Percentiles rank a stretch among this genome's conserved stretches.
Evolutionary conservation across 2,797 vertebrate genomes (phyloP).

Genomic region (Gobionotothen gibberifrons): DNA sequence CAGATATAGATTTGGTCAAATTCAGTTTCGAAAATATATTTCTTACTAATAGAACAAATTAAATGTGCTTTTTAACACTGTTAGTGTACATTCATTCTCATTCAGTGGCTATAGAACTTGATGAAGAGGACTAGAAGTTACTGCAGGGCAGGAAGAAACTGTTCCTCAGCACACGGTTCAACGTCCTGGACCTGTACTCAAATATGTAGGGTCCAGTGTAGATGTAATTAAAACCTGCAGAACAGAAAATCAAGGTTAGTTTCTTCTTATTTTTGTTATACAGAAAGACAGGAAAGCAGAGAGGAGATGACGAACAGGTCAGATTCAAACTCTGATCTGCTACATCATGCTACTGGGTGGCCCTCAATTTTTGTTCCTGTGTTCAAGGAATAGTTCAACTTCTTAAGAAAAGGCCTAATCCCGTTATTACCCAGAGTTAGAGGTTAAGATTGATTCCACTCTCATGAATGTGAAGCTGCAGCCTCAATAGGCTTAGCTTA

Average conservation of each 20-base stretch:
- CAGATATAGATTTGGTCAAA: not conserved
- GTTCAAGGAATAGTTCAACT: not conserved
- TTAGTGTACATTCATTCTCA: slow-evolving; percentile 14
- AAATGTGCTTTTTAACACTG: not conserved
- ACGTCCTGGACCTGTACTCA: slow-evolving; percentile 55
- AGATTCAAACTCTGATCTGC: too few relatives aligned
- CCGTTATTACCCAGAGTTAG: not conserved
- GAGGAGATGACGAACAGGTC: too few relatives aligned
- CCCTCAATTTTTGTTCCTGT: not conserved
- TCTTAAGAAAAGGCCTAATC: not conserved
- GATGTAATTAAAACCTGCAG: slow-evolving; percentile 75
- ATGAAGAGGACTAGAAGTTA: slow-evolving; percentile 52
- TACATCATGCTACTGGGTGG: too few relatives aligned
- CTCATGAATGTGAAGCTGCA: not conserved
- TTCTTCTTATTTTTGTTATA: not conserved
- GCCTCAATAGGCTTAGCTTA: not conserved
- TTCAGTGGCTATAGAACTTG: not conserved
- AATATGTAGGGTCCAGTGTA: slow-evolving; percentile 72
- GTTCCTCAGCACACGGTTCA: slow-evolving; percentile 64
- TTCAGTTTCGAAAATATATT: not conserved
- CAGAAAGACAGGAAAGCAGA: slow-evolving; percentile 1
- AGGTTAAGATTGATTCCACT: not conserved
- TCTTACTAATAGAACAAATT: not conserved
- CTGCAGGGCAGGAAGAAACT: slow-evolving; percentile 75
- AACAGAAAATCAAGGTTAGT: slow-evolving; percentile 20